phyloP scores from a whole-genome alignment of 2,797 vertebrate genomes.

The Urosaurus nigricauda region DNA sequence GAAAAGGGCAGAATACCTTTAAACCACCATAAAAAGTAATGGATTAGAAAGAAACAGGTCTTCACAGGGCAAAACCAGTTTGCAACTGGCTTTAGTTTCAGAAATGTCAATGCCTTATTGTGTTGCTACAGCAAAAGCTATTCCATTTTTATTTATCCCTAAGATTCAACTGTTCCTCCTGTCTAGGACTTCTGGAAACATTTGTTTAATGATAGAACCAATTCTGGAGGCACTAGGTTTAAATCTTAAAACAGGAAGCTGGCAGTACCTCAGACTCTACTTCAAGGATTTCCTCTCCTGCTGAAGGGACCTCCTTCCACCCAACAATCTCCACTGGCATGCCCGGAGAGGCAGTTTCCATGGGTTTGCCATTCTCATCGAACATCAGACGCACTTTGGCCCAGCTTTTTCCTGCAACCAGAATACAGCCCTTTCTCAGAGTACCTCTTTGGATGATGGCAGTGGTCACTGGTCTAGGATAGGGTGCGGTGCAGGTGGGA shows the following conservation, averaged over 20 bases:
- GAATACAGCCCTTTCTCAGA: conserved; percentile 85
- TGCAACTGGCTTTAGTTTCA: not conserved
- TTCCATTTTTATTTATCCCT: not conserved
- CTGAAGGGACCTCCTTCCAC: conserved; percentile 93
- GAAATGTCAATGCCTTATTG: not conserved
- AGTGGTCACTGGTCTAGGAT: conserved; percentile 87
- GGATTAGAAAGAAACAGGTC: not conserved
- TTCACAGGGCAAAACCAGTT: not conserved
- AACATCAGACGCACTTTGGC: conserved; percentile 93
- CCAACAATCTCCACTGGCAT: conserved; percentile 90
- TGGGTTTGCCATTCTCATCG: conserved; percentile 85
- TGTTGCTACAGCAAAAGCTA: not conserved
- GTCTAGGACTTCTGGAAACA: not conserved
- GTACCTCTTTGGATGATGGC: conserved; percentile 91
- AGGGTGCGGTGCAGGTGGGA: not conserved
- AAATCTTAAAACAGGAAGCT: conserved; percentile 4
- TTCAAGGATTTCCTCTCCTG: conserved; percentile 92
- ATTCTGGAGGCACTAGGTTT: not conserved
- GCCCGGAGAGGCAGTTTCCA: conserved; percentile 84
- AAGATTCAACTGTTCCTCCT: not conserved
- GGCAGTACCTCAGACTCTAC: conserved; percentile 92
- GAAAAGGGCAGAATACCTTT: not conserved
- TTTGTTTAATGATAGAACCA: too few relatives aligned
- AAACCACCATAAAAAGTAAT: not conserved
- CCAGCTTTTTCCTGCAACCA: conserved; percentile 93